Percentiles rank a stretch among this genome's conserved stretches.
These are phyloP conservation scores for Riparia riparia DNA, from an alignment of 2,113 vertebrate genomes.

Conservation along the genomic window DNA sequence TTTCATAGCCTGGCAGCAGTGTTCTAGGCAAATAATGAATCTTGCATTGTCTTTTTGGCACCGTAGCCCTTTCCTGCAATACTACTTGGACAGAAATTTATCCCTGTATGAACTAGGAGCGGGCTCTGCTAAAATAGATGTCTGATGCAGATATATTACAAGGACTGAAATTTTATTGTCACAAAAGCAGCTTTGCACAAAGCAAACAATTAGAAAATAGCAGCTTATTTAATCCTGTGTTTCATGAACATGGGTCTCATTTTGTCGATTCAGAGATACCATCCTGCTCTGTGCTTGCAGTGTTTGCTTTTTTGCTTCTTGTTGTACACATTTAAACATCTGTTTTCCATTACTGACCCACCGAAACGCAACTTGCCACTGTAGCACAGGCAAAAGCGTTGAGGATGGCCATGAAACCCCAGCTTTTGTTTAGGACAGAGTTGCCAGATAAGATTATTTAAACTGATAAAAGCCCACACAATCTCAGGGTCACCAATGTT, in stretches of 20 bases:
- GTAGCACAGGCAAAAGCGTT: background rate
- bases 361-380: constrained; percentile 11
- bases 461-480: constrained; percentile 1
- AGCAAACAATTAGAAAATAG: background rate
- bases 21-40: constrained; percentile 35
- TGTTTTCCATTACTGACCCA: constrained; percentile 9
- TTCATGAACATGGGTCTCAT: background rate
- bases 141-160: background rate
- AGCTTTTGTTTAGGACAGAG: background rate
- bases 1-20: constrained; percentile 24
- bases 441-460: constrained; percentile 35
- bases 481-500: background rate
- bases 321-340: background rate
- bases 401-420: background rate
- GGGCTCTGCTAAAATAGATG: background rate
- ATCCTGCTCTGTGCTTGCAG: background rate
- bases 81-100: background rate
- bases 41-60: constrained; percentile 42
- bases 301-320: constrained; percentile 13
- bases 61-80: background rate
- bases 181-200: background rate
- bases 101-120: constrained; percentile 27
- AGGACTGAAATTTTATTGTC: background rate
- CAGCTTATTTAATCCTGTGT: background rate
- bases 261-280: background rate